Conservation (phyloP, 2,113 vertebrate species). For the Willisornis vidua region DNA sequence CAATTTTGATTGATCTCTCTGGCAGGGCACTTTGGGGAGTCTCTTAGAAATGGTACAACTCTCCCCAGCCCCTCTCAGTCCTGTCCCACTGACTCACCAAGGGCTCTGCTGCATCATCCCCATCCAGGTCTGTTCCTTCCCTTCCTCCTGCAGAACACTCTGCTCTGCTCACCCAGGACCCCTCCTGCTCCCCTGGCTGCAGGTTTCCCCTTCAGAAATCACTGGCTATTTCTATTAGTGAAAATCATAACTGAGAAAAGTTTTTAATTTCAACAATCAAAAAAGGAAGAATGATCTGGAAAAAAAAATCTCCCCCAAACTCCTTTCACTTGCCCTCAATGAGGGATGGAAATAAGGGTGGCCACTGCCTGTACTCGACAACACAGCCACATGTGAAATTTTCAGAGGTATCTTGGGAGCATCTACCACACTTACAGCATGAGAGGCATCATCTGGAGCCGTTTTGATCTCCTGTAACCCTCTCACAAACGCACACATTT, state of each 20-base stretch:
- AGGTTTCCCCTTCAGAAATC: background rate
- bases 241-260: background rate
- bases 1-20: background rate
- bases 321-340: background rate
- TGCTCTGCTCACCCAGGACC: accelerated
- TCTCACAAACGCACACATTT: conserved; percentile 56
- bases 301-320: conserved; percentile 43
- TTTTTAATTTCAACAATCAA: background rate
- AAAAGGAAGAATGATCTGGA: conserved; percentile 16
- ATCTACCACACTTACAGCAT: conserved; percentile 60
- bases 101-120: background rate
- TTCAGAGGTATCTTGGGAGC: conserved; percentile 40
- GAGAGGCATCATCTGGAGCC: conserved; percentile 52
- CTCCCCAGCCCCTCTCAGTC: background rate
- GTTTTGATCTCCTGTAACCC: conserved; percentile 63
- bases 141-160: background rate
- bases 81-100: background rate
- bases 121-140: background rate
- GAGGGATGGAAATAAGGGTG: conserved; percentile 57
- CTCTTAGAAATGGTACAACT: accelerated
- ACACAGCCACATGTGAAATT: background rate
- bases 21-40: background rate
- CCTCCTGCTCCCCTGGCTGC: background rate
- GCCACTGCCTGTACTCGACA: conserved; percentile 34
- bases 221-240: background rate